phyloP scores from a whole-genome alignment of 1,140 invertebrate genomes.

The Sitophilus oryzae region DNA sequence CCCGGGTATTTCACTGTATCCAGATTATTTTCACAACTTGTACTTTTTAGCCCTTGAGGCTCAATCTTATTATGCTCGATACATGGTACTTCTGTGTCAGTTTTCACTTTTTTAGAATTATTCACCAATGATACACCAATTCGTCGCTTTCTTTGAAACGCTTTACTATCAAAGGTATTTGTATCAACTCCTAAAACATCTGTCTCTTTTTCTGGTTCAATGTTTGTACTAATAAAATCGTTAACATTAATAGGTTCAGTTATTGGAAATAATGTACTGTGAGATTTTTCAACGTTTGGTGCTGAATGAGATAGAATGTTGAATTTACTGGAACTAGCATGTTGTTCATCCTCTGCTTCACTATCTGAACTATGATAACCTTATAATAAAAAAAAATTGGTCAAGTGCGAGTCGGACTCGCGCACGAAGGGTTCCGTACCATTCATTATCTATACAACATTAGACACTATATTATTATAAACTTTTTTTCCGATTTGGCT shows the following conservation, averaged over 20 bases:
- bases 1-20: constrained; percentile 11
- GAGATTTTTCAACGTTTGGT: constrained; percentile 17
- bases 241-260: constrained; percentile 37
- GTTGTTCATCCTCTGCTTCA: too few relatives aligned
- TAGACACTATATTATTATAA: too few relatives aligned
- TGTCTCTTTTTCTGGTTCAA: constrained; percentile 21
- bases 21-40: constrained; percentile 29
- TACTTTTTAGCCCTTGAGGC: constrained; percentile 39
- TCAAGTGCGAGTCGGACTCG: too few relatives aligned
- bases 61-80: constrained; percentile 31
- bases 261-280: constrained; percentile 47
- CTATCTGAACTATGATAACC: too few relatives aligned
- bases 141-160: constrained; percentile 41
- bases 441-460: too few relatives aligned
- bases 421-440: too few relatives aligned
- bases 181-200: constrained; percentile 8
- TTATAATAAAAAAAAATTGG: too few relatives aligned
- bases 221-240: constrained; percentile 24
- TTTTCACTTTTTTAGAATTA: constrained; percentile 27
- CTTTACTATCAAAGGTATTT: constrained; percentile 35
- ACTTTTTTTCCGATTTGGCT: too few relatives aligned
- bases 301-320: too few relatives aligned
- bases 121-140: constrained; percentile 38
- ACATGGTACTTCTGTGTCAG: constrained; percentile 13
- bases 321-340: too few relatives aligned